A percentile compares a stretch with the other conserved stretches of the same genome.
Conservation (phyloP, 2,797 vertebrate genomes). For the Tokudaia tokunoshimensis region DNA sequence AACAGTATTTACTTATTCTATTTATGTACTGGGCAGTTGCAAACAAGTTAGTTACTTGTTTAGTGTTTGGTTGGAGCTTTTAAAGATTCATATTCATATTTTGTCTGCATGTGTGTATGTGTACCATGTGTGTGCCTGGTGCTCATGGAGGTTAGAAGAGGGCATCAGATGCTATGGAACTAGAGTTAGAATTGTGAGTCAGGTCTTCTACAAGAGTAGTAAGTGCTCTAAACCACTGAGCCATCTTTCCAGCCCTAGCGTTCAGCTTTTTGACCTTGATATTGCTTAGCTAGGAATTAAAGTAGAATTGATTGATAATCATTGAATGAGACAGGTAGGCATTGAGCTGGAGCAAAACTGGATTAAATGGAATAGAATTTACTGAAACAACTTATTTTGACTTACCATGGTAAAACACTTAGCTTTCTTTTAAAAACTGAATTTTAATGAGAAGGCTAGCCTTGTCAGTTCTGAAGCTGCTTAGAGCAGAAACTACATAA, state of each 20-base stretch:
- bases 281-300: conserved; percentile 46
- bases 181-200: neutral
- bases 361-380: conserved; percentile 59
- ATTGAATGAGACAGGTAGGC: conserved; percentile 1
- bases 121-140: neutral
- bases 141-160: neutral
- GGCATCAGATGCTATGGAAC: neutral
- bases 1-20: conserved; percentile 19
- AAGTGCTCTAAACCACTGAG: neutral
- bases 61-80: neutral
- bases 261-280: conserved; percentile 31
- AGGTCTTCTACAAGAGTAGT: neutral
- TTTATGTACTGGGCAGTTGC: conserved; percentile 3
- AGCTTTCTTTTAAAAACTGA: conserved; percentile 35
- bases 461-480: neutral
- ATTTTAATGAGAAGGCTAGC: conserved; percentile 18
- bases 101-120: neutral
- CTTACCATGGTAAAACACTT: conserved; percentile 7
- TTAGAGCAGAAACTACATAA: conserved; percentile 5
- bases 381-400: conserved; percentile 19
- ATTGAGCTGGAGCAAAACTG: neutral
- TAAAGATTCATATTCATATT: neutral
- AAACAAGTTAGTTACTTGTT: conserved; percentile 18
- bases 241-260: neutral
- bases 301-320: conserved; percentile 49